Conservation (phyloP, 2,797 vertebrate genomes). For the Salmo trutta region DNA sequence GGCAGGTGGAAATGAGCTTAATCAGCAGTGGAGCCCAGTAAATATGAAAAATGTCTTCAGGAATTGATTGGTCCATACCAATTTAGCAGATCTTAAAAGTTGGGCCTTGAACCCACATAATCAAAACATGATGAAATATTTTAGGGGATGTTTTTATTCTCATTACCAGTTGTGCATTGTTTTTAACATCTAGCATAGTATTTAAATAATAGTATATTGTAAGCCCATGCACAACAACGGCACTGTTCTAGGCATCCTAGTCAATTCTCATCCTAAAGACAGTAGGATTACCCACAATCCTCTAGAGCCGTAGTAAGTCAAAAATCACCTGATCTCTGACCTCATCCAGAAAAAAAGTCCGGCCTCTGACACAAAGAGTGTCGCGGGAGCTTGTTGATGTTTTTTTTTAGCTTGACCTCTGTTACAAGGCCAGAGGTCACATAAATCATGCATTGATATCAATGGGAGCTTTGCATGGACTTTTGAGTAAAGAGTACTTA, state of each 20-base stretch:
- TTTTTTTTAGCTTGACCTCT: background rate
- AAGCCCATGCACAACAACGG: background rate
- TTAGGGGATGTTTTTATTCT: background rate
- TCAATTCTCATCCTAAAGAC: background rate
- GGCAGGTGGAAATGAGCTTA: conserved; percentile 54
- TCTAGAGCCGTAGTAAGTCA: background rate
- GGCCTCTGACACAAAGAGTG: background rate
- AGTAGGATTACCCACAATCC: background rate
- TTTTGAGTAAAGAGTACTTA: background rate
- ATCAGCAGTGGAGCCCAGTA: conserved; percentile 41
- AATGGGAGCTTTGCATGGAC: background rate
- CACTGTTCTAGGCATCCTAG: background rate
- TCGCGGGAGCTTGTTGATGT: background rate
- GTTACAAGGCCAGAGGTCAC: background rate
- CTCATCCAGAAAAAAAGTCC: background rate
- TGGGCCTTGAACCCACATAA: background rate
- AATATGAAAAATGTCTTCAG: conserved; percentile 9
- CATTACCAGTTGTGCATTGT: background rate
- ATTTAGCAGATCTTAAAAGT: background rate
- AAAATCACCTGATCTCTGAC: background rate
- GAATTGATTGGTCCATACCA: background rate
- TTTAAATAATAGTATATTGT: background rate
- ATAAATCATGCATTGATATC: background rate
- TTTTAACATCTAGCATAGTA: background rate
- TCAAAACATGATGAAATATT: background rate